Percentiles rank a stretch among this genome's conserved stretches.
These are phyloP conservation scores for Styela clava DNA, from an alignment of 23 tunicate genomes.

Conservation along the genomic window DNA sequence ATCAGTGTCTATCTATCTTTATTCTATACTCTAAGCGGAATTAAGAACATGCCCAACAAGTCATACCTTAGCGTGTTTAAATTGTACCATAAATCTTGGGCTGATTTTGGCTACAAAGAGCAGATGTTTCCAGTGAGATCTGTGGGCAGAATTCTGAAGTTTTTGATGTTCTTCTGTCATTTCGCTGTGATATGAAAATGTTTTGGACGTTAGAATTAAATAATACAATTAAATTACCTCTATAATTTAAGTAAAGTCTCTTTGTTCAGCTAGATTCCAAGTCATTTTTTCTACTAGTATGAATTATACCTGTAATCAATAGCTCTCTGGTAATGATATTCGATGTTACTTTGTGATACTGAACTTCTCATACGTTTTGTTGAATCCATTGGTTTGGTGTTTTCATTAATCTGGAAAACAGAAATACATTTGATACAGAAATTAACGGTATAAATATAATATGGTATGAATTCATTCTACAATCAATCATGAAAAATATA, in stretches of 20 bases:
- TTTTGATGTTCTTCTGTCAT: constrained; percentile 55
- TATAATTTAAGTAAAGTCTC: too few relatives aligned
- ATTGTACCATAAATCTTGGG: constrained; percentile 39
- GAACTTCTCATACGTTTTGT: constrained; percentile 84
- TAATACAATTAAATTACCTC: too few relatives aligned
- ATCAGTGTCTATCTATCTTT: too few relatives aligned
- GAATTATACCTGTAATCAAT: constrained; percentile 69
- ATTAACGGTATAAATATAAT: too few relatives aligned
- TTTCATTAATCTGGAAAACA: constrained; percentile 4
- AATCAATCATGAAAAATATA: too few relatives aligned
- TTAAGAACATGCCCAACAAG: too few relatives aligned
- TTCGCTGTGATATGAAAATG: constrained; percentile 23
- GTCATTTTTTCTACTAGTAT: neutral
- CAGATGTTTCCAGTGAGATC: constrained; percentile 84
- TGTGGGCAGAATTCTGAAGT: constrained; percentile 32
- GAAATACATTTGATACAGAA: too few relatives aligned
- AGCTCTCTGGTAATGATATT: constrained; percentile 76
- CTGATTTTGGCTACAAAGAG: constrained; percentile 49
- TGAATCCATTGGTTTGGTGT: constrained; percentile 23
- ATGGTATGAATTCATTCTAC: too few relatives aligned
- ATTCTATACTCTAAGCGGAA: too few relatives aligned
- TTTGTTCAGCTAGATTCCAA: too few relatives aligned
- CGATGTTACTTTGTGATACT: constrained; percentile 67
- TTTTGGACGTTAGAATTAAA: neutral
- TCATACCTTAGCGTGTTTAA: constrained; percentile 58